Conservation (phyloP, 2,113 vertebrate genomes). For the Poecilia latipinna region DNA sequence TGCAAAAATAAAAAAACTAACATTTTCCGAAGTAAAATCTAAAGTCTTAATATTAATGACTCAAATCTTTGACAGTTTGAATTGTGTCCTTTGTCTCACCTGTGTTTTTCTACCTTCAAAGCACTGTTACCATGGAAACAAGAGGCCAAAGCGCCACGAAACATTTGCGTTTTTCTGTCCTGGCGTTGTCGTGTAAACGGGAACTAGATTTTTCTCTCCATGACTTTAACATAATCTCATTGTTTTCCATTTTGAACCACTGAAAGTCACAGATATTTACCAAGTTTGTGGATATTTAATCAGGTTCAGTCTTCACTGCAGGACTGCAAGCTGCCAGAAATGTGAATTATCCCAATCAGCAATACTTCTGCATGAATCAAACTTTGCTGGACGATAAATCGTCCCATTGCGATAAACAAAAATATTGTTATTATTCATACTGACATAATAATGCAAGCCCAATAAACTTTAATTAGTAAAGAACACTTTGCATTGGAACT, state of each 20-base stretch:
- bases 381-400: too few species aligned
- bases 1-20: too few species aligned
- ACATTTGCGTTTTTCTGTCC: background rate
- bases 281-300: background rate
- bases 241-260: background rate
- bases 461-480: too few species aligned
- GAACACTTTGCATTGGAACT: too few species aligned
- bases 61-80: too few species aligned
- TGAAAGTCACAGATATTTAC: background rate
- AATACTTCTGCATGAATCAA: constrained; percentile 10
- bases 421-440: too few species aligned
- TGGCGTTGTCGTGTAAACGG: too few species aligned
- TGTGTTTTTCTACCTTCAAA: background rate
- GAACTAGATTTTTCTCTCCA: background rate
- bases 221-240: background rate
- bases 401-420: too few species aligned
- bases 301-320: background rate
- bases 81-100: background rate
- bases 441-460: too few species aligned
- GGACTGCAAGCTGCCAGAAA: constrained; percentile 3
- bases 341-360: constrained; percentile 38
- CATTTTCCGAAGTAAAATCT: too few species aligned
- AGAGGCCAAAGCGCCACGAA: background rate
- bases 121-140: too few species aligned
- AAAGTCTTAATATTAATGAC: too few species aligned